A percentile compares a stretch with the other conserved stretches of the same genome.
Conservation (phyloP, 2,113 vertebrate genomes). For the Pachycephala philippinensis region DNA sequence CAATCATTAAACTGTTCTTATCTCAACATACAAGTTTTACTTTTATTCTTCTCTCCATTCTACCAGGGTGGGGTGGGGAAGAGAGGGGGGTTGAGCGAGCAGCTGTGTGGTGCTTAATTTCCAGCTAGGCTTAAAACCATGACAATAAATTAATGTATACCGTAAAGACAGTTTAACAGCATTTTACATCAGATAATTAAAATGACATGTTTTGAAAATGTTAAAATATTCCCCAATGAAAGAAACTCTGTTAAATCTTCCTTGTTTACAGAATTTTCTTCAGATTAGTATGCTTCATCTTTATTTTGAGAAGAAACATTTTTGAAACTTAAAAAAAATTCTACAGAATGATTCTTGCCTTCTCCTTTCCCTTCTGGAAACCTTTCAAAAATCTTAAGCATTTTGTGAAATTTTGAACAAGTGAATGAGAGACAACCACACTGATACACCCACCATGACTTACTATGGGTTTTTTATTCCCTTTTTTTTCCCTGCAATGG, state of each 20-base stretch:
- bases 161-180: neutral
- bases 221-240: neutral
- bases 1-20: neutral
- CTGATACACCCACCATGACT: neutral
- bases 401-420: neutral
- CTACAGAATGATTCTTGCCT: neutral
- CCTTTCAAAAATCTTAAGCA: neutral
- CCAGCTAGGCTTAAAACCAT: neutral
- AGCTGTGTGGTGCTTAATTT: neutral
- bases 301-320: neutral
- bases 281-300: neutral
- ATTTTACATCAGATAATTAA: neutral
- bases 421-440: neutral
- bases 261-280: neutral
- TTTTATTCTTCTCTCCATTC: neutral
- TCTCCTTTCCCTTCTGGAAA: neutral
- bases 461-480: neutral
- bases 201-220: neutral
- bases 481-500: neutral
- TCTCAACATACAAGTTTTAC: neutral
- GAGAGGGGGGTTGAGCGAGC: accelerated
- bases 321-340: neutral
- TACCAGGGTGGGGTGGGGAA: neutral
- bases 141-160: neutral
- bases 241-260: neutral